phyloP scores from a whole-genome alignment of 2,113 vertebrate species.

The Rynchops niger region DNA sequence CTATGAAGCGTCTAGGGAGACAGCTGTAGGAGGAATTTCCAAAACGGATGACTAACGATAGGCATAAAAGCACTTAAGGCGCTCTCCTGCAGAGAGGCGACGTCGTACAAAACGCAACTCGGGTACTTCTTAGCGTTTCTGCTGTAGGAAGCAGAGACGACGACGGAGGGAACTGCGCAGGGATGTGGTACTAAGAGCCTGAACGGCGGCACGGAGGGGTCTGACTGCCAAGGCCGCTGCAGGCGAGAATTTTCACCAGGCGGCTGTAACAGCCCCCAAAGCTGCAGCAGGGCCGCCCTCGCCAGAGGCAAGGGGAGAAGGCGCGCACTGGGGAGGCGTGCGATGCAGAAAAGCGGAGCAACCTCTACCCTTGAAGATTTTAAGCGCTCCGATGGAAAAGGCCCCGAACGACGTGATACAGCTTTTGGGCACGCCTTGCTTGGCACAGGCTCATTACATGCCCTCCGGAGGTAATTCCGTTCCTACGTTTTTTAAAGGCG shows the following conservation, averaged over 20 bases:
- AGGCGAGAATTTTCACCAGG: neutral
- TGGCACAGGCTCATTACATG: neutral
- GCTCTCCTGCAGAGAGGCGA: neutral
- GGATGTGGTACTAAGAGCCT: too few species aligned
- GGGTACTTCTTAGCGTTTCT: neutral
- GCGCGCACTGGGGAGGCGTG: neutral
- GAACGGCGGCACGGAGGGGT: accelerated
- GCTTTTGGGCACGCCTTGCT: neutral
- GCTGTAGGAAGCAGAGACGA: neutral
- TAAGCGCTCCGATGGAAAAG: neutral
- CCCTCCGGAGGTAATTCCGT: neutral
- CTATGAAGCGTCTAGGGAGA: neutral
- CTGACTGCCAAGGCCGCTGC: neutral
- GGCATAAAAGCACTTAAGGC: neutral
- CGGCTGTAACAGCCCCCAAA: neutral
- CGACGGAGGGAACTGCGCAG: neutral
- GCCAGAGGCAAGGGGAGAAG: neutral
- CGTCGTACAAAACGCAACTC: neutral
- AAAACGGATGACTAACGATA: neutral
- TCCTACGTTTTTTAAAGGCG: neutral
- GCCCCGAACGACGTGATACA: neutral
- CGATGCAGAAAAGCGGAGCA: neutral
- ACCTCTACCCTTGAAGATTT: neutral
- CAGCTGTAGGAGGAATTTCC: neutral
- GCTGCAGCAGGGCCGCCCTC: neutral